Conservation (phyloP, 2,113 vertebrate genomes). For the Alectura lathami region DNA sequence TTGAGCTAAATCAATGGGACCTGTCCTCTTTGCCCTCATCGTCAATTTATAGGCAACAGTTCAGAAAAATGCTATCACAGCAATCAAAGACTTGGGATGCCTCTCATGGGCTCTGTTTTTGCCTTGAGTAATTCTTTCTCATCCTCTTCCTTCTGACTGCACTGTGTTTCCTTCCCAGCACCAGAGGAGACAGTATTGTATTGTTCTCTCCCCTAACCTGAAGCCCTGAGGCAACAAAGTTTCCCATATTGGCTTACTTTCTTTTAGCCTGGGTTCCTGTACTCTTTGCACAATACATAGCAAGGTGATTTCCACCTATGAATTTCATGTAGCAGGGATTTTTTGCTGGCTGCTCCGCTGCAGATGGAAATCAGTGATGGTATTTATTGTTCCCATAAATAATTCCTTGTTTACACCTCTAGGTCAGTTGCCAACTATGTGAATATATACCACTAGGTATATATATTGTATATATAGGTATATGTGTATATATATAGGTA, state of each 20-base stretch:
- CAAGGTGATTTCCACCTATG: not conserved
- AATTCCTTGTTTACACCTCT: not conserved
- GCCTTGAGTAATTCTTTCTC: not conserved
- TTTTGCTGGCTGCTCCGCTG: not conserved
- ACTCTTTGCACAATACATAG: not conserved
- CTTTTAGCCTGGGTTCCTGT: not conserved
- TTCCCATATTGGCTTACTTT: not conserved
- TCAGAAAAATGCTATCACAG: not conserved
- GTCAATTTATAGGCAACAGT: not conserved
- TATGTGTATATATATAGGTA: no score
- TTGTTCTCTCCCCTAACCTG: not conserved
- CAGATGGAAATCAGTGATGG: not conserved
- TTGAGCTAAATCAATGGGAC: not conserved
- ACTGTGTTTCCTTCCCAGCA: not conserved
- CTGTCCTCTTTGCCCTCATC: not conserved
- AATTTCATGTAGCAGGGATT: not conserved
- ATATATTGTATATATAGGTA: no score
- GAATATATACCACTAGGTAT: not conserved
- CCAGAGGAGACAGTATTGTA: not conserved
- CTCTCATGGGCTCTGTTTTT: not conserved
- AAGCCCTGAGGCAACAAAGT: not conserved
- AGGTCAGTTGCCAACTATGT: not conserved
- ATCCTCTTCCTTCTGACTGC: not conserved
- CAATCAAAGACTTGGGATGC: not conserved
- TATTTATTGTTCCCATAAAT: not conserved